phyloP scores from a whole-genome alignment of 2,113 vertebrate genomes.

The Anguilla japonica region DNA sequence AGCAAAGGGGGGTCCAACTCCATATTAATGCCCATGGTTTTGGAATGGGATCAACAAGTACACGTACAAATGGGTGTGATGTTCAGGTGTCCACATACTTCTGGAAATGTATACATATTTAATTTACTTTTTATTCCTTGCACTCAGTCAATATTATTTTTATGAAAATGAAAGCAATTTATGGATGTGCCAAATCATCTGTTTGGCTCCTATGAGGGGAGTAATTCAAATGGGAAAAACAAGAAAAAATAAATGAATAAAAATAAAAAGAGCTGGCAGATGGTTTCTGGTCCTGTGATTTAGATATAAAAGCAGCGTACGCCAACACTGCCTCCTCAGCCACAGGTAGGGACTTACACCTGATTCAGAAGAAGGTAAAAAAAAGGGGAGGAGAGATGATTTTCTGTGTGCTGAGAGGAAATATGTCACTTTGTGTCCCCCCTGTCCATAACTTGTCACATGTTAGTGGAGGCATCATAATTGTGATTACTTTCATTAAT shows the following conservation, averaged over 20 bases:
- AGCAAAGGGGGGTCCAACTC: too few relatives aligned
- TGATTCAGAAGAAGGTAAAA: neutral
- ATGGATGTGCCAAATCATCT: neutral
- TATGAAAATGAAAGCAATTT: conserved; percentile 4
- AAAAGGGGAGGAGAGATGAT: neutral
- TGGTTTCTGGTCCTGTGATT: conserved; percentile 12
- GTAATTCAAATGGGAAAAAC: neutral
- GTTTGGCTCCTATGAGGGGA: neutral
- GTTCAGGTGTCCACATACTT: neutral
- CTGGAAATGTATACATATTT: too few relatives aligned
- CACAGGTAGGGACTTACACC: neutral
- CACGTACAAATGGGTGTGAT: too few relatives aligned
- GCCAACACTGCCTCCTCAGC: neutral
- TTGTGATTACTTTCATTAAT: neutral
- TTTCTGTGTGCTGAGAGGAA: neutral
- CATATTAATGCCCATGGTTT: too few relatives aligned
- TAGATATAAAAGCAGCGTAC: conserved; percentile 9
- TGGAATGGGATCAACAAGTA: too few relatives aligned
- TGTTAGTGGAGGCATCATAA: too few relatives aligned
- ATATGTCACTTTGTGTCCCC: neutral
- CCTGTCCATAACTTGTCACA: neutral
- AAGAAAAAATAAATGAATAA: too few relatives aligned
- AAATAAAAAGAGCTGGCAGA: neutral
- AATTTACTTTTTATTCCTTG: neutral
- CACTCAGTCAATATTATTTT: neutral